Percentiles rank a stretch among this genome's conserved stretches.
phyloP scores from a whole-genome alignment of 2,113 vertebrate genomes.

The Forbesichthys papilliferus region DNA sequence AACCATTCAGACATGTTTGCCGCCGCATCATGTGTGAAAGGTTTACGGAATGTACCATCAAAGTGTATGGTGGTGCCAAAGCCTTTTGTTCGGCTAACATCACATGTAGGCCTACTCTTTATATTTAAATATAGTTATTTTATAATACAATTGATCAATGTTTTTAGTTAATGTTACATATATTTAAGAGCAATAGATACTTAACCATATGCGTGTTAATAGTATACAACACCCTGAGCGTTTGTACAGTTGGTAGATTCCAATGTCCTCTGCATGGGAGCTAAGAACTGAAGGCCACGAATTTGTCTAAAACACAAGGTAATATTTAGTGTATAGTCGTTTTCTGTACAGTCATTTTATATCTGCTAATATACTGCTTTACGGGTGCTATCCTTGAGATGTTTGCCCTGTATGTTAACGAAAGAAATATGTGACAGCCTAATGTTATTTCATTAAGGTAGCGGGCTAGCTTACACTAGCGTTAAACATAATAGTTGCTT shows the following conservation, averaged over 20 bases:
- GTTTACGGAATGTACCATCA: slow-evolving; percentile 45
- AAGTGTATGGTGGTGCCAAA: neutral
- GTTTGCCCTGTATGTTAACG: too few species aligned
- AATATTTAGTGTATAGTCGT: neutral
- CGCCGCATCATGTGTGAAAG: slow-evolving; percentile 58
- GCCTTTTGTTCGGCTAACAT: neutral
- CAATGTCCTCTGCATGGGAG: slow-evolving; percentile 60
- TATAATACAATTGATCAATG: neutral
- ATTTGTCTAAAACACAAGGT: slow-evolving; percentile 45
- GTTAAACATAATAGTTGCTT: too few species aligned
- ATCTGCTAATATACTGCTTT: neutral
- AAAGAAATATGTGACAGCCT: too few species aligned
- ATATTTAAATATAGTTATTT: fast-evolving
- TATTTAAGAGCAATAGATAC: fast-evolving
- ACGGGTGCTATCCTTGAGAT: neutral
- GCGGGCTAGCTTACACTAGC: too few species aligned
- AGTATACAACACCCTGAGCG: neutral
- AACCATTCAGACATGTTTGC: slow-evolving; percentile 61
- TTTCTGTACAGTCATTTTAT: too few species aligned
- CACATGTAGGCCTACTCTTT: neutral
- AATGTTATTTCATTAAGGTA: too few species aligned
- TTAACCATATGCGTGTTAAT: neutral
- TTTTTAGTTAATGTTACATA: neutral
- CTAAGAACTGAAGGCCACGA: slow-evolving; percentile 43
- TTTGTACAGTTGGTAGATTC: slow-evolving; percentile 58